phyloP scores from a whole-genome alignment of 1,140 invertebrate genomes.

The Parapsyche elsis region DNA sequence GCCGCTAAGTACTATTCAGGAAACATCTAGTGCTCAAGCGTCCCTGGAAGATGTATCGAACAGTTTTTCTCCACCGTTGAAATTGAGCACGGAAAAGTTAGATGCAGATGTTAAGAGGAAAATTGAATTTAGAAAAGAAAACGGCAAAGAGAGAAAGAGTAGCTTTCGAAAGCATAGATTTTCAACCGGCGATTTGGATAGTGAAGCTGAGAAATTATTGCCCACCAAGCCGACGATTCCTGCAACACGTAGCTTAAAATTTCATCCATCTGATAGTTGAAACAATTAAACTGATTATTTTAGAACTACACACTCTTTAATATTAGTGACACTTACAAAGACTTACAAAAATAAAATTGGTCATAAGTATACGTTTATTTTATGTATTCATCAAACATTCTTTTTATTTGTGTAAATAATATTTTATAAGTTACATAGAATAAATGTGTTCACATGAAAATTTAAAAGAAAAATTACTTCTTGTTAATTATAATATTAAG shows the following conservation, averaged over 20 bases:
- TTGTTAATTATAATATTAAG: slow-evolving; percentile 41
- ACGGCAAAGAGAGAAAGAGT: slow-evolving; percentile 59
- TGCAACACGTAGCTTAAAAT: slow-evolving; percentile 65
- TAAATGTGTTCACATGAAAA: slow-evolving; percentile 40
- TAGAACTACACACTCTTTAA: neutral
- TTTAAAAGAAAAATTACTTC: slow-evolving; percentile 4
- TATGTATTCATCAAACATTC: slow-evolving; percentile 18
- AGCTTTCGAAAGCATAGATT: slow-evolving; percentile 63
- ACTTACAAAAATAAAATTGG: slow-evolving; percentile 20
- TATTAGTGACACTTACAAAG: slow-evolving; percentile 34
- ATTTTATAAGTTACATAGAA: slow-evolving; percentile 8
- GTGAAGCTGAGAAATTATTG: slow-evolving; percentile 63
- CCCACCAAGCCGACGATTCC: slow-evolving; percentile 61
- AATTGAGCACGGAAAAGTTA: slow-evolving; percentile 53
- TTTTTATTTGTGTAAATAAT: slow-evolving; percentile 39
- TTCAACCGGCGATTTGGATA: slow-evolving; percentile 64
- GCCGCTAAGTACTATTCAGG: slow-evolving; percentile 54
- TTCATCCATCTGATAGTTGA: slow-evolving; percentile 56
- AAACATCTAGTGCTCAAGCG: slow-evolving; percentile 52
- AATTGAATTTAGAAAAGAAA: slow-evolving; percentile 58
- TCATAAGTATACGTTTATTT: slow-evolving; percentile 29
- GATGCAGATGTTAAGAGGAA: slow-evolving; percentile 49
- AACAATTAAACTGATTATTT: neutral
- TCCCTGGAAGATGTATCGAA: slow-evolving; percentile 53
- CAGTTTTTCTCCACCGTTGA: slow-evolving; percentile 47